A percentile compares a stretch with the other conserved stretches of the same genome.
phyloP scores from a whole-genome alignment of 2,888 invertebrate genomes.

The Eupsilia transversa region DNA sequence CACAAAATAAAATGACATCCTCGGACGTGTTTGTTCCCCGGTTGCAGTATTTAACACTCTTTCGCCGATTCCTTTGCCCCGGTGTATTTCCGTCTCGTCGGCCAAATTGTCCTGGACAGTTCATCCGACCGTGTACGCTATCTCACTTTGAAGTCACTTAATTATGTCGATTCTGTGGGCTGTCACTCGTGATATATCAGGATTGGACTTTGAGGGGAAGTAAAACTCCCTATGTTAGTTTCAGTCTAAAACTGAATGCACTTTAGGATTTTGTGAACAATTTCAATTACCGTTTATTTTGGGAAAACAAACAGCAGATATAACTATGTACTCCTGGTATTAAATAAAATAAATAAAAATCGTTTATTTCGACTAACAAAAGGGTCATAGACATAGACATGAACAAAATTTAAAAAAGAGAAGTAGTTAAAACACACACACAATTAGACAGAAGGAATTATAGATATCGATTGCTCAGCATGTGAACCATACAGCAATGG shows the following conservation, averaged over 20 bases:
- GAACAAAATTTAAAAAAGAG: no score
- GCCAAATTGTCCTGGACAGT: slow-evolving; percentile 79
- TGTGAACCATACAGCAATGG: no score
- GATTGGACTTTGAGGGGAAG: slow-evolving; percentile 62
- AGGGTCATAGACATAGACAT: no score
- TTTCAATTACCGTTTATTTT: slow-evolving; percentile 58
- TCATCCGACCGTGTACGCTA: slow-evolving; percentile 73
- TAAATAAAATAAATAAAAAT: no score
- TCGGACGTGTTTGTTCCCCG: slow-evolving; percentile 57
- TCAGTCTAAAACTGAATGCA: slow-evolving; percentile 57
- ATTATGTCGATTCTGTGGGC: slow-evolving; percentile 77
- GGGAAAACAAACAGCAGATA: neutral
- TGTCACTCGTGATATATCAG: slow-evolving; percentile 74
- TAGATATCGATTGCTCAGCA: no score
- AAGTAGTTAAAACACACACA: no score
- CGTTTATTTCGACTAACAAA: no score
- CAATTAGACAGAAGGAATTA: no score
- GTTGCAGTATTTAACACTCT: slow-evolving; percentile 71
- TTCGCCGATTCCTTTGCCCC: slow-evolving; percentile 67
- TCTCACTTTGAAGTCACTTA: slow-evolving; percentile 80
- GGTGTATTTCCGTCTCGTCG: slow-evolving; percentile 76
- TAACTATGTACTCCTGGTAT: no score
- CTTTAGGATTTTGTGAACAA: slow-evolving; percentile 39
- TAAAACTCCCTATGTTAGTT: slow-evolving; percentile 44
- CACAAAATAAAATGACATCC: slow-evolving; percentile 68